phyloP scores from a whole-genome alignment of 2,797 vertebrate species.

The Chloroceryle inda region DNA sequence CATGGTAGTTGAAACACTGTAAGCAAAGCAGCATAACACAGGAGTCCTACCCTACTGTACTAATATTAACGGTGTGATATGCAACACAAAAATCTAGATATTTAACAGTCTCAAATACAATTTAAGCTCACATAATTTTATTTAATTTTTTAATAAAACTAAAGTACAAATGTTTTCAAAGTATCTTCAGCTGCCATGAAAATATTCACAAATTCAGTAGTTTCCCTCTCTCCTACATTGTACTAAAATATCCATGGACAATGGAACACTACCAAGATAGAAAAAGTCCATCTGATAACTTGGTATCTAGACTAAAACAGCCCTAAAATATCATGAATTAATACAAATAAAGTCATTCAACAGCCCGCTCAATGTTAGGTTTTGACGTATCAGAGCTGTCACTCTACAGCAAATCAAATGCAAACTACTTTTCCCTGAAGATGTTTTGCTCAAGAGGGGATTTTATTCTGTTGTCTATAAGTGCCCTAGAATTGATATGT shows the following conservation, averaged over 20 bases:
- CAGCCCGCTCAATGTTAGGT: not conserved
- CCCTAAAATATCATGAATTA: not conserved
- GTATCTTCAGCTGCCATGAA: not conserved
- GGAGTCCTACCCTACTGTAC: not conserved
- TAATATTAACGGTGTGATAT: not conserved
- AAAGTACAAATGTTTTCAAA: not conserved
- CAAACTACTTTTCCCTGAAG: not conserved
- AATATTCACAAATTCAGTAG: not conserved
- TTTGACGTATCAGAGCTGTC: not conserved
- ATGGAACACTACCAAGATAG: not conserved
- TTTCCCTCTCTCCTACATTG: not conserved
- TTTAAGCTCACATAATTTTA: not conserved
- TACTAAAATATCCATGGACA: not conserved
- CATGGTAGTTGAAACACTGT: not conserved
- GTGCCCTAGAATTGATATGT: constrained; percentile 60
- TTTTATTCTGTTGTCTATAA: constrained; percentile 26
- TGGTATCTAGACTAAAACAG: not conserved
- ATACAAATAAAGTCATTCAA: not conserved
- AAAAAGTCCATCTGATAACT: not conserved
- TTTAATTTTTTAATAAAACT: not conserved
- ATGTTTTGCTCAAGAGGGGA: not conserved
- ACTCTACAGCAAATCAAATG: constrained; percentile 27
- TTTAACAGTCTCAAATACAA: not conserved
- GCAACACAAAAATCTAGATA: not conserved
- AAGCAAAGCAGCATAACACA: not conserved